Conservation (phyloP, 92 coral and sea anemone species). For the Zoanthus solanderi region DNA sequence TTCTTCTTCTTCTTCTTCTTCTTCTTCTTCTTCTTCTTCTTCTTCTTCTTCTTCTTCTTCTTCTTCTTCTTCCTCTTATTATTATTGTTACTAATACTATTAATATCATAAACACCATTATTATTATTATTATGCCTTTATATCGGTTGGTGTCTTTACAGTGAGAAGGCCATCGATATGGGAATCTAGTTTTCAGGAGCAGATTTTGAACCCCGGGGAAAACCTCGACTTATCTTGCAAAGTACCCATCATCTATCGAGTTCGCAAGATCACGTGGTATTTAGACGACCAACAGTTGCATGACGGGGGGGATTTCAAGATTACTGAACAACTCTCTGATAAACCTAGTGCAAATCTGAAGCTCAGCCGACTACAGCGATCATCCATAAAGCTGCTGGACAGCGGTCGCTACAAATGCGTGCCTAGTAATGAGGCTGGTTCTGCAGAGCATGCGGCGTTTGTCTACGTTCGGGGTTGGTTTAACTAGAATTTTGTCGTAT, state of each 20-base stretch:
- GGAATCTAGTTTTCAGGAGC: constrained; percentile 34
- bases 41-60: too few species aligned
- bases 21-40: too few species aligned
- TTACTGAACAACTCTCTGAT: constrained; percentile 48
- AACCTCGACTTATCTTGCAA: constrained; percentile 74
- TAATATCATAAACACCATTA: too few species aligned
- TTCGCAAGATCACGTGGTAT: constrained; percentile 82
- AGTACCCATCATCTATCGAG: constrained; percentile 62
- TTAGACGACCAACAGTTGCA: constrained; percentile 68
- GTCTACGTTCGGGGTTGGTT: constrained; percentile 81
- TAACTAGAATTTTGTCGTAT: neutral
- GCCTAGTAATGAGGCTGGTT: constrained; percentile 83
- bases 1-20: too few species aligned
- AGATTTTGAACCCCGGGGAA: constrained; percentile 65
- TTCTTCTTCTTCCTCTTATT: too few species aligned
- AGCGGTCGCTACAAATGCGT: constrained; percentile 89
- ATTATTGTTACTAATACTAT: too few species aligned
- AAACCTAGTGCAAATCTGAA: constrained; percentile 10
- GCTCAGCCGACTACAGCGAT: constrained; percentile 64
- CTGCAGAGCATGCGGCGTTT: constrained; percentile 73
- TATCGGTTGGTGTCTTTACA: neutral
- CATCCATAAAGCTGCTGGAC: constrained; percentile 71
- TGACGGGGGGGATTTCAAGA: constrained; percentile 56
- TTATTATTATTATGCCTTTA: neutral
- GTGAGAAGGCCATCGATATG: constrained; percentile 47